These are phyloP conservation scores for Galagoides demidoff DNA, from an alignment of 2,797 vertebrate species.

Conservation along the genomic window DNA sequence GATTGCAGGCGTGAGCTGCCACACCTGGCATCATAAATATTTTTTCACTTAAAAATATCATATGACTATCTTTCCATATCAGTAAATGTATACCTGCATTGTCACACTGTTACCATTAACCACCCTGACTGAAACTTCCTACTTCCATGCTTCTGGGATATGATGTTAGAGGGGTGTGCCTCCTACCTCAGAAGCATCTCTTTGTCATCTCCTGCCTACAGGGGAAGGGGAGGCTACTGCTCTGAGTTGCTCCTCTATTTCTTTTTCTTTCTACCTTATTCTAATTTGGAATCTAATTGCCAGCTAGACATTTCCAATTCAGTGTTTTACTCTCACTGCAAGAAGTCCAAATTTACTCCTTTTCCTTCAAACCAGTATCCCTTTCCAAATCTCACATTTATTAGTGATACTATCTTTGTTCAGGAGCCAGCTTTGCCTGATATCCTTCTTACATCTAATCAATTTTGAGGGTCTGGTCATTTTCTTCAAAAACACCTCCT, in stretches of 20 bases:
- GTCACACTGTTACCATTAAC: neutral
- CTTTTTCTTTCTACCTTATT: neutral
- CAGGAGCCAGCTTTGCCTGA: neutral
- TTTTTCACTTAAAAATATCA: neutral
- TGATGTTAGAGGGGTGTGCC: neutral
- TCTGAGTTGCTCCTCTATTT: neutral
- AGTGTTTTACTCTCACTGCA: neutral
- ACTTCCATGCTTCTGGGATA: neutral
- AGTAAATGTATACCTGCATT: neutral
- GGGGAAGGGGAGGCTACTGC: rapidly evolving
- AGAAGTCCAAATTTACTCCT: neutral
- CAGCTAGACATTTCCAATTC: neutral
- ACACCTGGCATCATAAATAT: no score
- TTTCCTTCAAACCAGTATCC: neutral
- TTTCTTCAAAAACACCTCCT: neutral
- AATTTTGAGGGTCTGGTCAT: neutral
- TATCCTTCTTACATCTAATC: neutral
- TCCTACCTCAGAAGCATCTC: neutral
- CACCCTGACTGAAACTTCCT: neutral
- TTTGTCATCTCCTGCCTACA: neutral
- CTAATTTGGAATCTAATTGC: neutral
- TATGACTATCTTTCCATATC: neutral
- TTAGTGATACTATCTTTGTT: neutral
- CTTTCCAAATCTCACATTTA: neutral
- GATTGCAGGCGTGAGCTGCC: no score